Evolutionary conservation across 2,888 invertebrate genomes (phyloP).

Genomic region (Pyrrhia umbra): DNA sequence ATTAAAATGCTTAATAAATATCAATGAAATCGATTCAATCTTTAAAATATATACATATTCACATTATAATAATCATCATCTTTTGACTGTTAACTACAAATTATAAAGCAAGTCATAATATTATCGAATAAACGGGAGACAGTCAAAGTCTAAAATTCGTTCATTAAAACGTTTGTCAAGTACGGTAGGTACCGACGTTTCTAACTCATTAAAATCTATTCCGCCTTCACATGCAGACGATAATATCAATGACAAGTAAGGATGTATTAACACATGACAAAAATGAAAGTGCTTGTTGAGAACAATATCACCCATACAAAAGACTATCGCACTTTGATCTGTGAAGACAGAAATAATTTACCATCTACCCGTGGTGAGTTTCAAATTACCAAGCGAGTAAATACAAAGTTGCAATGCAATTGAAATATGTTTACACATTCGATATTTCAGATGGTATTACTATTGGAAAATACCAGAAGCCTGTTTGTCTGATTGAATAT

Average conservation of each 20-base stretch:
- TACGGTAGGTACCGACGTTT: no score
- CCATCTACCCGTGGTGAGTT: slow-evolving; percentile 15
- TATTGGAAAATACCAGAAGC: background rate
- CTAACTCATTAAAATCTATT: slow-evolving; percentile 19
- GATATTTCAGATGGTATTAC: slow-evolving; percentile 9
- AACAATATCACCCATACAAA: slow-evolving; percentile 38
- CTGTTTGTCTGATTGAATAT: background rate
- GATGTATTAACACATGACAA: slow-evolving; percentile 48
- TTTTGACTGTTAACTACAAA: background rate
- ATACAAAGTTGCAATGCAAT: slow-evolving; percentile 11
- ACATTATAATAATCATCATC: background rate
- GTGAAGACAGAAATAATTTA: slow-evolving; percentile 26
- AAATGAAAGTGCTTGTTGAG: slow-evolving; percentile 44
- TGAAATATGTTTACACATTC: slow-evolving; percentile 22
- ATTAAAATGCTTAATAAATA: background rate
- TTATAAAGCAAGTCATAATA: no score
- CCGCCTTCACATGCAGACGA: slow-evolving; percentile 36
- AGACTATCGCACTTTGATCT: slow-evolving; percentile 20
- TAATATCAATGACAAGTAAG: slow-evolving; percentile 43
- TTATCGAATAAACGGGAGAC: no score
- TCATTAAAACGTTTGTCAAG: background rate
- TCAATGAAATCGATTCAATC: background rate
- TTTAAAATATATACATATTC: background rate
- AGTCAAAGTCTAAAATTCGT: background rate
- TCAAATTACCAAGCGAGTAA: slow-evolving; percentile 19